phyloP scores from a whole-genome alignment of 2,113 vertebrate species.

The Lanius collurio region DNA sequence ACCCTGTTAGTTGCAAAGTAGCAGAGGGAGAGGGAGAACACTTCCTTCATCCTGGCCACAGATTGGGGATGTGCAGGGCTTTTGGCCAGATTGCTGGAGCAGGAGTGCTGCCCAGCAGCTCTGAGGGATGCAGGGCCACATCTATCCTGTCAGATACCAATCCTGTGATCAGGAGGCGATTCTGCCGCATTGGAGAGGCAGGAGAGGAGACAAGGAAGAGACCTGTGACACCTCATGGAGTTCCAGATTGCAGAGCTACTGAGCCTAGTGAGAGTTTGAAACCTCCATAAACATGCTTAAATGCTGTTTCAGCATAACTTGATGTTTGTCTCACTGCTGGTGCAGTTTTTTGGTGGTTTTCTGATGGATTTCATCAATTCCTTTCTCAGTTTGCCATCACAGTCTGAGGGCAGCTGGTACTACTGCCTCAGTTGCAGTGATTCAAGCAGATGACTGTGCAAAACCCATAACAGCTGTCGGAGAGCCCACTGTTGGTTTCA shows the following conservation, averaged over 20 bases:
- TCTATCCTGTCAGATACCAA: neutral
- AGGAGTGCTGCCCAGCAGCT: neutral
- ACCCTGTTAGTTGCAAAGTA: neutral
- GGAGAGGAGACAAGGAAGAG: neutral
- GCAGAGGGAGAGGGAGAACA: neutral
- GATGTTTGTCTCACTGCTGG: fast-evolving
- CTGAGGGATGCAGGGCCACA: neutral
- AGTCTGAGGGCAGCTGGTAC: neutral
- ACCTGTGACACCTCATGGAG: neutral
- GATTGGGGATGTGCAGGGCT: fast-evolving
- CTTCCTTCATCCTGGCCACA: neutral
- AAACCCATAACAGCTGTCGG: fast-evolving
- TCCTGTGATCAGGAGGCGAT: fast-evolving
- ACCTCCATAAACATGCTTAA: neutral
- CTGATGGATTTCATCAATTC: neutral
- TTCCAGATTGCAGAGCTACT: fast-evolving
- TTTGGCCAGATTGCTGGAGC: neutral
- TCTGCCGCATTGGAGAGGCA: neutral
- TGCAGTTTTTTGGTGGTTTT: neutral
- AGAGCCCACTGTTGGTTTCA: neutral
- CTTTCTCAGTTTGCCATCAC: neutral
- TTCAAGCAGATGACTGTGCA: neutral
- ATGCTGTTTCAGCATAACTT: neutral
- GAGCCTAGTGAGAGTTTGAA: neutral
- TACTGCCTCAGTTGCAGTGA: neutral